Conservation (phyloP, 2,113 vertebrate species). For the Fulmarus glacialis region DNA sequence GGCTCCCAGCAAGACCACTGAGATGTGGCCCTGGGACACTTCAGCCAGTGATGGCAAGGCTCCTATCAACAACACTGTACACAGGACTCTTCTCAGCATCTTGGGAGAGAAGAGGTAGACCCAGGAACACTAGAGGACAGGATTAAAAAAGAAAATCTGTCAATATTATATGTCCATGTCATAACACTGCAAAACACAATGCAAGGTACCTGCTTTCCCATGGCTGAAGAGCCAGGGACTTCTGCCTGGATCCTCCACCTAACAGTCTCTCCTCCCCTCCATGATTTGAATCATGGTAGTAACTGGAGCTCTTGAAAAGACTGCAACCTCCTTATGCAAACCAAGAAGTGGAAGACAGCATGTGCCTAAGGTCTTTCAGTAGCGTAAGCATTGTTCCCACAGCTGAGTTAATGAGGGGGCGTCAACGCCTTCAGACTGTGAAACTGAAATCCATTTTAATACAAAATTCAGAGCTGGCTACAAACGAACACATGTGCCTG, state of each 20-base stretch:
- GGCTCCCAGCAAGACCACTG: conserved; percentile 88
- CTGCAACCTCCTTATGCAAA: neutral
- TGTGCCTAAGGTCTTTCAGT: neutral
- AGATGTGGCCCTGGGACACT: conserved; percentile 81
- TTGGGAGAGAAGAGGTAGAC: neutral
- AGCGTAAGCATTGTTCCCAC: neutral
- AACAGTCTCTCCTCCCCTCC: neutral
- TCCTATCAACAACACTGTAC: conserved; percentile 68
- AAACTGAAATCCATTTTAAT: neutral
- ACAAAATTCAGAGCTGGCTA: neutral
- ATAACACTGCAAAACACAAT: neutral
- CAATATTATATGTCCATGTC: neutral
- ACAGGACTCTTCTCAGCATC: conserved; percentile 73
- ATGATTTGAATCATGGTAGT: neutral
- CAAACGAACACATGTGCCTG: neutral
- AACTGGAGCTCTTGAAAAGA: neutral
- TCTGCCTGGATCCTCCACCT: neutral
- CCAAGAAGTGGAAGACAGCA: neutral
- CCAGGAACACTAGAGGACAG: neutral
- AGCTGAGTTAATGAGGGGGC: neutral
- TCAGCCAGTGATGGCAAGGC: conserved; percentile 39
- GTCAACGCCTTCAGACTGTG: neutral
- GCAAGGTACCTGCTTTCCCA: neutral
- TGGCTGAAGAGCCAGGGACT: neutral
- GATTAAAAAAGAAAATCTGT: neutral